These are phyloP conservation scores for Brachypalpus laphriformis DNA, from an alignment of 2,888 invertebrate genomes.

Conservation along the genomic window DNA sequence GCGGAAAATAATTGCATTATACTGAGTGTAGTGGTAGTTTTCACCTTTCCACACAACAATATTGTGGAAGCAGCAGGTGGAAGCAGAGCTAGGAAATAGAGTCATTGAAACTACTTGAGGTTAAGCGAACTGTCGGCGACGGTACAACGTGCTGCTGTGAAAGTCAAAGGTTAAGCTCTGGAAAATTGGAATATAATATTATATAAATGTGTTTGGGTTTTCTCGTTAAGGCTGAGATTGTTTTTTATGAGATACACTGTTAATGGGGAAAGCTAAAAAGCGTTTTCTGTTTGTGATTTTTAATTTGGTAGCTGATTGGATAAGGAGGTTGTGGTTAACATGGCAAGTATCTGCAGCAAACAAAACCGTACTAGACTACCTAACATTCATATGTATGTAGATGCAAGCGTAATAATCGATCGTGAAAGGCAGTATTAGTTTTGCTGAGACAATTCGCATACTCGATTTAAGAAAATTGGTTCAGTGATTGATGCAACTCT, in stretches of 20 bases:
- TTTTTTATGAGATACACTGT: neutral
- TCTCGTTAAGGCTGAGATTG: neutral
- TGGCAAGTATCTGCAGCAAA: neutral
- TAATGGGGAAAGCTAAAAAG: neutral
- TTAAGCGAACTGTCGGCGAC: constrained; percentile 20
- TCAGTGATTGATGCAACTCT: too few species aligned
- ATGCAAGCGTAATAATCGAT: too few species aligned
- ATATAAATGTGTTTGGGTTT: constrained; percentile 8
- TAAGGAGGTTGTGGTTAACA: neutral
- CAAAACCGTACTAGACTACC: too few species aligned
- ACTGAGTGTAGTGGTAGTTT: constrained; percentile 40
- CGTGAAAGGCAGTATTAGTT: too few species aligned
- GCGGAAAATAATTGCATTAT: constrained; percentile 66
- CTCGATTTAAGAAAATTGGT: too few species aligned
- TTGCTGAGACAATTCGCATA: too few species aligned
- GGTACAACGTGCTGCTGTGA: constrained; percentile 22
- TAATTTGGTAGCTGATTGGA: neutral
- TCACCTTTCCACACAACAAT: constrained; percentile 50
- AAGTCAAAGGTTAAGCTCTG: constrained; percentile 66
- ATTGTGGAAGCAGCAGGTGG: constrained; percentile 42
- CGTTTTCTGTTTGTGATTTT: neutral
- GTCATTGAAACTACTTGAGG: constrained; percentile 64
- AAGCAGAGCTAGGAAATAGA: constrained; percentile 36
- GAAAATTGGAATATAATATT: constrained; percentile 46
- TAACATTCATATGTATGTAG: too few species aligned